phyloP scores from a whole-genome alignment of 2,888 invertebrate genomes.

The Hecatera dysodea region DNA sequence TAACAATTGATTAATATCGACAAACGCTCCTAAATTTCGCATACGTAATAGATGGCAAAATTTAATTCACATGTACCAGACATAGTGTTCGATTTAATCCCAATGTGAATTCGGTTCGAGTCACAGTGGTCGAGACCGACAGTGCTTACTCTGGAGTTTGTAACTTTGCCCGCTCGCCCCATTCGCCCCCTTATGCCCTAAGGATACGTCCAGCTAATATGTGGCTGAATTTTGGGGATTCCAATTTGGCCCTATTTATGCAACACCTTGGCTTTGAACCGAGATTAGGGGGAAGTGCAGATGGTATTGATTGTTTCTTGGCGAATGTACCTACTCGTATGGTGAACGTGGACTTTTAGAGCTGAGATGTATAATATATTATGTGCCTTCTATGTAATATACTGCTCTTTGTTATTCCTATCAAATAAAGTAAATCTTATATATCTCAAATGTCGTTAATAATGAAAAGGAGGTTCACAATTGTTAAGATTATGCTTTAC shows the following conservation, averaged over 20 bases:
- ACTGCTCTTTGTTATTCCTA: too few species aligned
- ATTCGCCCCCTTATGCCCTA: slow-evolving; percentile 68
- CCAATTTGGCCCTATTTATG: slow-evolving; percentile 85
- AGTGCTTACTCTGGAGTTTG: slow-evolving; percentile 85
- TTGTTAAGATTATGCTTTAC: not conserved
- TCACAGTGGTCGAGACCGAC: slow-evolving; percentile 79
- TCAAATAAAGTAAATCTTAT: not conserved
- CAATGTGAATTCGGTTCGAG: slow-evolving; percentile 78
- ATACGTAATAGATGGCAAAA: slow-evolving; percentile 67
- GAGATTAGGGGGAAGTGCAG: slow-evolving; percentile 64
- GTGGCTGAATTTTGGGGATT: slow-evolving; percentile 80
- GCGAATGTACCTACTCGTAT: slow-evolving; percentile 1
- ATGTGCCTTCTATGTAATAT: too few species aligned
- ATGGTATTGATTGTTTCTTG: slow-evolving; percentile 32
- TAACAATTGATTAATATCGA: slow-evolving; percentile 59
- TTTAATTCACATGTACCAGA: slow-evolving; percentile 77
- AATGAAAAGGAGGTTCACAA: not conserved
- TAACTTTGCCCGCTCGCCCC: slow-evolving; percentile 76
- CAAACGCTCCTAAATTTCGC: slow-evolving; percentile 59
- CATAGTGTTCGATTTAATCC: slow-evolving; percentile 83
- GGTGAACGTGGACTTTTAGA: not conserved
- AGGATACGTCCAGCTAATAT: slow-evolving; percentile 76
- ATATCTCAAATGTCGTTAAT: not conserved
- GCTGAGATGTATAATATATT: too few species aligned
- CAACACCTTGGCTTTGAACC: slow-evolving; percentile 74